Base-by-base conservation (phyloP, 2,888 invertebrate species). In the Spisula subtruncata region DNA sequence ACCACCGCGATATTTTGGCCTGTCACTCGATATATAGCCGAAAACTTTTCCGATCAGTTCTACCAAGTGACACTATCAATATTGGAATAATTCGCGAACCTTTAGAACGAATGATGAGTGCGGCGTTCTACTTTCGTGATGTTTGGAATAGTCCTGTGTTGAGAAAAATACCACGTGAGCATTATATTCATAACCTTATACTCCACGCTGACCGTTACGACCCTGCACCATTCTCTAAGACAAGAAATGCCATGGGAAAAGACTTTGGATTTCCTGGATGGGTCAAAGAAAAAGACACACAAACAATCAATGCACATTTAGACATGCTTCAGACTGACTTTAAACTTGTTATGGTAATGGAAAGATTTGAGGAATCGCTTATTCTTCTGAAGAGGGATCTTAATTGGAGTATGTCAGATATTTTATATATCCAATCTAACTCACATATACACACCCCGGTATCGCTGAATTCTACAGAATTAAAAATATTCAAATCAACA, bases 51-150 rank as follows among this genome's bases (percentile, higher is more conserved):
- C 81, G 86, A 16, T 60, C 51, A 12, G 60, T 92, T 5, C 89
- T 93, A 82, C 92, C 93, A 32, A 29, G n/a, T 8, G 91, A 93
- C 60, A 88, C 91, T 0, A 88, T 85, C 16, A 90, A 91, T 25
- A 89, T 94, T 14, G 94, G 85, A 14, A 93, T 93, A 32, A 80
- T 94, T 0, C 90, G 94, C 6, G 93, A 94, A 75, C 94, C 94
- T 10, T 85, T 91, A 16, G 81, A 89, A 0, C 91, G 93, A 10
- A 90, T 92, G 79, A 88, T 91, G 4, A 89, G 89, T 60, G 91
- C 89, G 14, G 91, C 91, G 1, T 89, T 82, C 66, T 91, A 91
- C 54, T 89, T 86, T 71, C 54, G 91, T 29, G 86, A 91, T 35
- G 89, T 88, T 0, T 82, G 81, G 46, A 71, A 85, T 10, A 60